A percentile compares a stretch with the other conserved stretches of the same genome.
Conservation (phyloP, 2,797 vertebrate species). For the Acrossocheilus fasciatus region DNA sequence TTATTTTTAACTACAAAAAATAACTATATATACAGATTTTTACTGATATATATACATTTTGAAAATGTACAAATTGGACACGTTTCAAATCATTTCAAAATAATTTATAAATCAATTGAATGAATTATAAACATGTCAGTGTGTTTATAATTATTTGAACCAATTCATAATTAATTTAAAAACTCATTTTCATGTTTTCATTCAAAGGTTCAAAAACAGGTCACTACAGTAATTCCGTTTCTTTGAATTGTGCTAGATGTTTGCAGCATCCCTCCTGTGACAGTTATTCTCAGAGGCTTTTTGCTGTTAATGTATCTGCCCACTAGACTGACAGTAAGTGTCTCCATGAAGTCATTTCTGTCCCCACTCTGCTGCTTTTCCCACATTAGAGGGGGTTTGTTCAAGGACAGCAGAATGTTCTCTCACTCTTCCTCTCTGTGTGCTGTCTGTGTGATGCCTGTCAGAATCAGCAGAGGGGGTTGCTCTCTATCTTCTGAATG, state of each 20-base stretch:
- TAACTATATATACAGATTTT: background rate
- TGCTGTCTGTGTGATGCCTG: constrained; percentile 7
- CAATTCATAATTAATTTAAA: background rate
- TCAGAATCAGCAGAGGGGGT: constrained; percentile 31
- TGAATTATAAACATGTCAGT: background rate
- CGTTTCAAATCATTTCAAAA: background rate
- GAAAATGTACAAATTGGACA: too few species aligned
- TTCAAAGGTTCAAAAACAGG: background rate
- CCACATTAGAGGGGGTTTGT: constrained; percentile 45
- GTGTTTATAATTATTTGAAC: background rate
- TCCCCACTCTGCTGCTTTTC: constrained; percentile 13
- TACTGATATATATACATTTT: background rate
- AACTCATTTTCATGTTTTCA: background rate
- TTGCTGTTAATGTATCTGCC: constrained; percentile 6
- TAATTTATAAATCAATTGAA: background rate
- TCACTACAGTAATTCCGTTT: background rate
- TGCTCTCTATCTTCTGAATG: constrained; percentile 12
- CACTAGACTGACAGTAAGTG: constrained; percentile 38
- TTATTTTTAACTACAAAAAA: background rate
- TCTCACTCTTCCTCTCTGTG: constrained; percentile 16
- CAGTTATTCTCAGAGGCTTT: constrained; percentile 29
- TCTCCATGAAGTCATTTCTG: constrained; percentile 38
- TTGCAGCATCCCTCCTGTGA: background rate
- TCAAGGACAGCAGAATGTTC: constrained; percentile 50
- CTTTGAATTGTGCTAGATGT: background rate